Evolutionary conservation across 2,113 vertebrate species (phyloP).

Genomic region (Rafetus swinhoei): DNA sequence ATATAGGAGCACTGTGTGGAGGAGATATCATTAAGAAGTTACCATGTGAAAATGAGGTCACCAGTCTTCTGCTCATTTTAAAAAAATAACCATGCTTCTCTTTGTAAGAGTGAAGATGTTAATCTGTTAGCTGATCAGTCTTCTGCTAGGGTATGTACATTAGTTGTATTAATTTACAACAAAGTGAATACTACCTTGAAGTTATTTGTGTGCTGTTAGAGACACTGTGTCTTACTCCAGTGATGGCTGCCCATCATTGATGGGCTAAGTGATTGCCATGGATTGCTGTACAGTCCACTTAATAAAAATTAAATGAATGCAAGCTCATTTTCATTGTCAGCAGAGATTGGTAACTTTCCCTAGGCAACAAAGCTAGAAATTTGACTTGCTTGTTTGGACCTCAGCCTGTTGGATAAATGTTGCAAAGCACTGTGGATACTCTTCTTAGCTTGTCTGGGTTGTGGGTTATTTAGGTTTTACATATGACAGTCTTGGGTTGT

Average conservation of each 20-base stretch:
- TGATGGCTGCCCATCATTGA: background rate
- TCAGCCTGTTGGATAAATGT: background rate
- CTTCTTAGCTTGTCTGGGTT: background rate
- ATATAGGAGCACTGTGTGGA: background rate
- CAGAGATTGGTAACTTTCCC: background rate
- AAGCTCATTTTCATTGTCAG: background rate
- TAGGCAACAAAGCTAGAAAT: background rate
- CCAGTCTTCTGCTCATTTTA: background rate
- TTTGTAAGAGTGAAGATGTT: background rate
- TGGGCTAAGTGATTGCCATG: background rate
- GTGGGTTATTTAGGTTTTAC: background rate
- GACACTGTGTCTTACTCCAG: background rate
- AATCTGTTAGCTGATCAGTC: background rate
- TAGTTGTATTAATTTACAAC: background rate
- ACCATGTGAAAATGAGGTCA: background rate
- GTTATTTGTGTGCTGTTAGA: fast-evolving
- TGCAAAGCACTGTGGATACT: background rate
- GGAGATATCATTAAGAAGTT: background rate
- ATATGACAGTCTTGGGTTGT: background rate
- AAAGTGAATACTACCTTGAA: background rate
- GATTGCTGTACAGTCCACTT: background rate
- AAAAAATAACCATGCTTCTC: background rate
- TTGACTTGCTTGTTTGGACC: background rate
- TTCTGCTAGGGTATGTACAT: no score
- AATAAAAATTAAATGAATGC: background rate